Conservation (phyloP, 1,140 invertebrate species). For the Neocloeon triangulifer region DNA sequence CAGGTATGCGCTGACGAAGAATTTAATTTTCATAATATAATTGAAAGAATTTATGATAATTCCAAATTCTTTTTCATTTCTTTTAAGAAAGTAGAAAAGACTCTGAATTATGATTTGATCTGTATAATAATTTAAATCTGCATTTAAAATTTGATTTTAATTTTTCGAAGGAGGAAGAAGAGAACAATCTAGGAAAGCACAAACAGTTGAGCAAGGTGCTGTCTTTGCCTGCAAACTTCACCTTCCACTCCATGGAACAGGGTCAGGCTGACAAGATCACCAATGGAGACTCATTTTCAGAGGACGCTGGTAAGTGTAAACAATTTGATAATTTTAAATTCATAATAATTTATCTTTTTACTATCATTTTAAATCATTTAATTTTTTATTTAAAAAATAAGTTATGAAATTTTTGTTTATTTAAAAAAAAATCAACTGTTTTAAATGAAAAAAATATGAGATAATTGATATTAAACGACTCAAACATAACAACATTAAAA, state of each 20-base stretch:
- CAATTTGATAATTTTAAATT: too few species aligned
- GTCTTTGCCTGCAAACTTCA: constrained; percentile 33
- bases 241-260: constrained; percentile 19
- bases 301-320: constrained; percentile 10
- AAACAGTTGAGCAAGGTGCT: constrained; percentile 28
- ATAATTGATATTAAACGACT: too few species aligned
- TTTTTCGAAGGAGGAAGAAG: constrained; percentile 18
- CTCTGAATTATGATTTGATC: constrained; percentile 12
- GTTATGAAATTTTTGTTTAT: too few species aligned
- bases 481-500: too few species aligned
- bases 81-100: constrained; percentile 14
- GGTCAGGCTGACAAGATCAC: constrained; percentile 11
- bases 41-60: constrained; percentile 10
- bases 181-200: constrained; percentile 14
- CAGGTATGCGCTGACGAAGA: constrained; percentile 2
- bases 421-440: too few species aligned
- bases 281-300: not conserved
- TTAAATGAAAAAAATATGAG: too few species aligned
- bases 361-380: too few species aligned
- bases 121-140: constrained; percentile 10
- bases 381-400: too few species aligned
- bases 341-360: too few species aligned
- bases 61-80: constrained; percentile 5
- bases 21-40: not conserved
- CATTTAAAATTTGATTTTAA: constrained; percentile 6